Base-by-base conservation (phyloP, 1,140 invertebrate species). In the Nymphalis io region DNA sequence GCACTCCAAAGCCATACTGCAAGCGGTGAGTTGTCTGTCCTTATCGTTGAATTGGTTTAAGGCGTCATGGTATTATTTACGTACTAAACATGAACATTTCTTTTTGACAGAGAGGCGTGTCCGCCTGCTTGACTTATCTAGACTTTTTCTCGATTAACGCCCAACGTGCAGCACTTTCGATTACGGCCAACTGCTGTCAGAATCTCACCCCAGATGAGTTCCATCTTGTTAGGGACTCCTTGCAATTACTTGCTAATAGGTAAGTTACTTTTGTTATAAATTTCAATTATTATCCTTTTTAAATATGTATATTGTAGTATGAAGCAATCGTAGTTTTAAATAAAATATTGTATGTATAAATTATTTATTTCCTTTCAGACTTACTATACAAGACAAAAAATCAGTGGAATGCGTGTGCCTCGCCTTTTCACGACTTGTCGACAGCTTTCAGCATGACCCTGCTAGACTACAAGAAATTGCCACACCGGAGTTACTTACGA, bases 121-220 rank as follows among this genome's bases (percentile, higher is more conserved):
- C 96, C 18, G 97, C 98, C 6, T 99, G 98, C 86, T 93, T 99
- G 51, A 99, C 96, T 83, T 99, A 98, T 85, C 93, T 99, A 76
- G 98, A 99, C 87, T 99, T 99, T 93, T 99, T 99, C 92, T 98
- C 98, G 38, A 99, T 99, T 70, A 97, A 96, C 79, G 98, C 98
- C 12, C 98, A 99, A 92, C 94, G 98, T 18, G 97, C 98, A 51
- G 98, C 98, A 0, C 93, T 99, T 16, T 96, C 97, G 3, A 97
- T 99, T 60, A 98, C 98, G 0, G 98, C 98, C 40, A 99, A 99
- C 87, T 99, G 98, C 92, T 99, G 98, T 87, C 96, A 98, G 84
- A 99, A 98, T 92, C 93, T 99, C 74, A 96, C 96, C 55, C 92
- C 95, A 10, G 98, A 99, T 80, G 98, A 99, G 89, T 99, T 99